Conservation (phyloP, 2,888 invertebrate species). For the Lasioglossum figueresi region DNA sequence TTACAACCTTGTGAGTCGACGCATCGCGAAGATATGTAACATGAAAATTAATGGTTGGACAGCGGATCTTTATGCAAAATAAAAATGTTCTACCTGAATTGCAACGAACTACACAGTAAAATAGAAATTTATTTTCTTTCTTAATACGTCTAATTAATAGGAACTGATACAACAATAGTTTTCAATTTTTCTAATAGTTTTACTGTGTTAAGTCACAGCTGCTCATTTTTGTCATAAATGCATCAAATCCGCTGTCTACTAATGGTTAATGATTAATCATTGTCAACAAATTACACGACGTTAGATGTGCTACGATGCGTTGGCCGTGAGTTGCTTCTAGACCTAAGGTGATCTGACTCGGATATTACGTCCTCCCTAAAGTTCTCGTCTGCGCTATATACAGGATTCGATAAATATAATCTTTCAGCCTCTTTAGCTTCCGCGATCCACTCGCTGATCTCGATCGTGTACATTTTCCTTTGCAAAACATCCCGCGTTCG, state of each 20-base stretch:
- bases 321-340: constrained; percentile 64
- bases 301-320: constrained; percentile 56
- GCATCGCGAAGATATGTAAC: not conserved
- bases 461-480: constrained; percentile 90
- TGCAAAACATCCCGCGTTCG: constrained; percentile 91
- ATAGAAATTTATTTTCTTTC: too few species aligned
- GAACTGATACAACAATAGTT: too few species aligned
- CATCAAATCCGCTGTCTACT: not conserved
- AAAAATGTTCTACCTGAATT: too few species aligned
- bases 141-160: too few species aligned
- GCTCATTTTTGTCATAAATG: too few species aligned
- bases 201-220: too few species aligned
- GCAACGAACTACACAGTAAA: too few species aligned
- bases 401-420: constrained; percentile 59
- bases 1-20: constrained; percentile 2
- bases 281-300: constrained; percentile 44
- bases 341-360: constrained; percentile 69
- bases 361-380: constrained; percentile 64
- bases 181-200: too few species aligned
- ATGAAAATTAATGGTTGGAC: constrained; percentile 18
- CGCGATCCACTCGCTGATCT: constrained; percentile 90
- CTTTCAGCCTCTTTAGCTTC: constrained; percentile 87
- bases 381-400: constrained; percentile 71
- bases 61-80: too few species aligned
- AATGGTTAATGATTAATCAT: constrained; percentile 21